Conservation (phyloP, 2,888 invertebrate species). For the Eupithecia insigniata region DNA sequence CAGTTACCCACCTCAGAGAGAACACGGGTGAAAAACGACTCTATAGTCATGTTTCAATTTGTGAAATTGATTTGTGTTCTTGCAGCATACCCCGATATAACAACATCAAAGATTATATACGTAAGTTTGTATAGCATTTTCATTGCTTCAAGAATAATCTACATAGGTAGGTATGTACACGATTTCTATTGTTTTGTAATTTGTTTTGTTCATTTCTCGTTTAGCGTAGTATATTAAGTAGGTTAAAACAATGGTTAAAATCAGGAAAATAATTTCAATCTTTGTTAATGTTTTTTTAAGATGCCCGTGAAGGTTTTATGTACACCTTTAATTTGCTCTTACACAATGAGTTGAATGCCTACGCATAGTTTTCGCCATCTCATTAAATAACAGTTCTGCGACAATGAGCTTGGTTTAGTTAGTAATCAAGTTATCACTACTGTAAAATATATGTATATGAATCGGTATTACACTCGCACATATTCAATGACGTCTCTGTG, state of each 20-base stretch:
- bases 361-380: neutral
- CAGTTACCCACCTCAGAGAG: conserved; percentile 64
- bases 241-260: conserved; percentile 11
- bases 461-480: too few relatives aligned
- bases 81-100: conserved; percentile 2
- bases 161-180: neutral
- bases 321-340: neutral
- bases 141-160: conserved; percentile 10
- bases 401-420: conserved; percentile 28
- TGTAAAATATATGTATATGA: neutral
- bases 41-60: conserved; percentile 74
- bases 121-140: neutral
- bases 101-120: neutral
- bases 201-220: conserved; percentile 8
- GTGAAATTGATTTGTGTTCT: conserved; percentile 71
- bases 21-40: conserved; percentile 60
- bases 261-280: conserved; percentile 6
- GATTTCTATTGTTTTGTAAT: conserved; percentile 13
- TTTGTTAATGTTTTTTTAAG: conserved; percentile 9
- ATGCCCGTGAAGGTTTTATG: conserved; percentile 10
- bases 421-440: conserved; percentile 6
- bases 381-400: conserved; percentile 11
- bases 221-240: conserved; percentile 8
- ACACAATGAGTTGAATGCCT: conserved; percentile 6
- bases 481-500: too few relatives aligned